Conservation (phyloP, 2,113 vertebrate species). For the Apodemus speciosus region DNA sequence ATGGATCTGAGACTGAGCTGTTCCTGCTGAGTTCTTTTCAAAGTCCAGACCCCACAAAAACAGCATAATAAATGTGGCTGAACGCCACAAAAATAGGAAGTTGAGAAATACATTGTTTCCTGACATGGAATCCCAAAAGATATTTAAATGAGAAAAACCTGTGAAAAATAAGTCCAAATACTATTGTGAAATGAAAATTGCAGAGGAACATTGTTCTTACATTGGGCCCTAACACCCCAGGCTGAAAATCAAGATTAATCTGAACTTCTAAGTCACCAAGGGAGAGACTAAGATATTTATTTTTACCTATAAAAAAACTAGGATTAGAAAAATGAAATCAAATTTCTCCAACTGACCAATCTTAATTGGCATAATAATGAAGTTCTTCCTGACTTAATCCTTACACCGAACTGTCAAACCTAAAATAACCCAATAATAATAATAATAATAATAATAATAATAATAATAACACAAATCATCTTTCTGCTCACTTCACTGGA, state of each 20-base stretch:
- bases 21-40: not conserved
- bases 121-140: not conserved
- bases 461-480: not conserved
- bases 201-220: not conserved
- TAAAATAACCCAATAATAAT: not conserved
- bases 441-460: too few relatives aligned
- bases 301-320: not conserved
- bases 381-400: not conserved
- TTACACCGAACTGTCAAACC: not conserved
- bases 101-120: not conserved
- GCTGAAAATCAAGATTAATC: not conserved
- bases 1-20: not conserved
- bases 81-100: not conserved
- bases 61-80: not conserved
- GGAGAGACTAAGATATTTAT: not conserved
- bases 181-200: not conserved
- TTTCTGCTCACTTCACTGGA: not conserved
- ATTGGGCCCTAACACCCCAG: not conserved
- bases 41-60: constrained; percentile 7
- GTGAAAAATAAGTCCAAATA: not conserved
- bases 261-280: not conserved
- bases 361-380: not conserved
- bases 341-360: not conserved
- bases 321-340: not conserved
- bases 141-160: not conserved